A percentile compares a stretch with the other conserved stretches of the same genome.
Conservation (phyloP, 1,140 invertebrate genomes). For the Tetramorium alpestre region DNA sequence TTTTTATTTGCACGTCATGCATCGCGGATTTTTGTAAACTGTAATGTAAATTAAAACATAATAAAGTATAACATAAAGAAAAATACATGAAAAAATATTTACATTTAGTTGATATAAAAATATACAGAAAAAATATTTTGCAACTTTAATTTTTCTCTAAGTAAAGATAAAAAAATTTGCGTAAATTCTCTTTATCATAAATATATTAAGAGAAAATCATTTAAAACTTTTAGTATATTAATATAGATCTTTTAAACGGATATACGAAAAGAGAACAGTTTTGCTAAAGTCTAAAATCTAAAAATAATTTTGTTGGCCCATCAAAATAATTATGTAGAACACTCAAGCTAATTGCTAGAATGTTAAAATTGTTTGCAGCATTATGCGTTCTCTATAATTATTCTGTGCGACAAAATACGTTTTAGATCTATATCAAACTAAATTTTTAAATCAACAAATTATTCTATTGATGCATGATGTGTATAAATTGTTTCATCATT, state of each 20-base stretch:
- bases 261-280: not conserved
- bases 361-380: too few relatives aligned
- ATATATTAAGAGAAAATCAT: not conserved
- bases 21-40: not conserved
- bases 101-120: not conserved
- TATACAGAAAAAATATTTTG: not conserved
- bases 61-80: not conserved
- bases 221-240: not conserved
- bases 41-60: conserved; percentile 4
- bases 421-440: not conserved
- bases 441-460: not conserved
- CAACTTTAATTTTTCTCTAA: not conserved
- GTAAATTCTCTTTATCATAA: not conserved
- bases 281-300: too few relatives aligned
- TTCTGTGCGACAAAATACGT: not conserved
- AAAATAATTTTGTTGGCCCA: too few relatives aligned
- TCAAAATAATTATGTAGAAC: too few relatives aligned
- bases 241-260: not conserved
- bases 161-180: not conserved
- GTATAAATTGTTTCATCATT: not conserved
- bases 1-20: not conserved
- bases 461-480: not conserved
- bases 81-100: not conserved
- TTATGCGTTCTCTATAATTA: too few relatives aligned
- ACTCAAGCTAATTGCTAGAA: too few relatives aligned